Conservation (phyloP, 2,888 invertebrate genomes). For the Graphium colonna region DNA sequence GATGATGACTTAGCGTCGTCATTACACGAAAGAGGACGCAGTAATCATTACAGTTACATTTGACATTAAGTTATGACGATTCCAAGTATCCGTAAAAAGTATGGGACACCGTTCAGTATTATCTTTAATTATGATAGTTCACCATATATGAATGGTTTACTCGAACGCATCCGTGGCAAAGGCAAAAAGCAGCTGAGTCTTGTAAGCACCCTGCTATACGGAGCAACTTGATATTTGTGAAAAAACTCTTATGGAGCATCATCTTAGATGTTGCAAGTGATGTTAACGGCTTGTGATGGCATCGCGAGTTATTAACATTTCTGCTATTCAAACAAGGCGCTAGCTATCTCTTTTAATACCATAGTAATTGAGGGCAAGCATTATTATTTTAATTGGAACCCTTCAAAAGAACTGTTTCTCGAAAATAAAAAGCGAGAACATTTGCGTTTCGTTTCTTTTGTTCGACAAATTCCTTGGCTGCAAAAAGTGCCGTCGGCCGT, state of each 20-base stretch:
- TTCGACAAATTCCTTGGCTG: not conserved
- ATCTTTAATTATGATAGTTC: constrained; percentile 77
- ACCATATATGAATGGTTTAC: constrained; percentile 71
- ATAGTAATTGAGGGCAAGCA: constrained; percentile 11
- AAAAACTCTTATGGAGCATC: constrained; percentile 52
- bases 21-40: constrained; percentile 5
- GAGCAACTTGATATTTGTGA: constrained; percentile 55
- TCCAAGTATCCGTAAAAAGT: constrained; percentile 60
- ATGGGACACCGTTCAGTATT: constrained; percentile 65
- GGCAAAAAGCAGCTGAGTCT: constrained; percentile 58
- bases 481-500: constrained; percentile 1
- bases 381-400: constrained; percentile 5
- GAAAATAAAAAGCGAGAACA: constrained; percentile 7
- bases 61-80: constrained; percentile 71
- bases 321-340: constrained; percentile 21
- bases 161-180: constrained; percentile 48
- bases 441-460: constrained; percentile 5
- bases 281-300: constrained; percentile 46
- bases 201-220: constrained; percentile 51
- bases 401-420: not conserved
- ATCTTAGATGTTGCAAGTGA: constrained; percentile 47
- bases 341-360: constrained; percentile 14
- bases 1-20: too few relatives aligned
- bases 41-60: constrained; percentile 32
- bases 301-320: constrained; percentile 31